Base-by-base conservation (phyloP, 2,888 invertebrate genomes). In the Eulithis testata region DNA sequence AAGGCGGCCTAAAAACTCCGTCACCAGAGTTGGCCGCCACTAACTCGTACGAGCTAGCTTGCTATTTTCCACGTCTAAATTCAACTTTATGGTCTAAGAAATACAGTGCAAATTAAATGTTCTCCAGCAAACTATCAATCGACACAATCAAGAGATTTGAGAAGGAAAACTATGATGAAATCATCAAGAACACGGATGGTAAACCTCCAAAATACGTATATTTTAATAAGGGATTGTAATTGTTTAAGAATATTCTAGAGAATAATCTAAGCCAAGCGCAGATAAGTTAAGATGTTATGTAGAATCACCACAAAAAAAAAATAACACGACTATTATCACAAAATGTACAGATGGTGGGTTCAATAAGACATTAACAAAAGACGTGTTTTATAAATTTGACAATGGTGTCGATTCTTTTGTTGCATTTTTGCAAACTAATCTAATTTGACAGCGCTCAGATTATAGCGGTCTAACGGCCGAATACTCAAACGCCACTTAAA, bases 171-270 rank as follows among this genome's bases (percentile, higher is more conserved):
- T 97, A 96, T 74, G 94, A 95, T 49, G 93, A 96, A 79, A 94
- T 97, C 67, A 83, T 95, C 60, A 93, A 95, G 73, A 95, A 95
- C 65, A 94, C 94, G 0, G 91, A 93, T 59, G 95, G 94, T 1
- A 94, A 95, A 62, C 91, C 97, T 27, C 98, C 98, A 0, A 88
- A 94, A 62, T 94, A 94, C 52, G 95, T 98, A 0, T 98, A 96
- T 87, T 98, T 98, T 89, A 98, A 98, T 89, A 98, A 98, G 86
- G 98, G 98, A 36, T 91, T 98, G 76, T 98, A 96, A 95, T 73
- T 8, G n/a, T 59, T 1, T 59, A 21, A 47, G 7, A 27, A 21
- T 14, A 9, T 21, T 21, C 1, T 40, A 2, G 40, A 40, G 12
- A 21, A 47, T 14, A 7, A 45, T 12, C 7, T n/a, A 7, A 44